Evolutionary conservation across 1,140 invertebrate species (phyloP), one percentile per base, ranked within the genome.

Genomic region (Polypedilum vanderplanki): DNA sequence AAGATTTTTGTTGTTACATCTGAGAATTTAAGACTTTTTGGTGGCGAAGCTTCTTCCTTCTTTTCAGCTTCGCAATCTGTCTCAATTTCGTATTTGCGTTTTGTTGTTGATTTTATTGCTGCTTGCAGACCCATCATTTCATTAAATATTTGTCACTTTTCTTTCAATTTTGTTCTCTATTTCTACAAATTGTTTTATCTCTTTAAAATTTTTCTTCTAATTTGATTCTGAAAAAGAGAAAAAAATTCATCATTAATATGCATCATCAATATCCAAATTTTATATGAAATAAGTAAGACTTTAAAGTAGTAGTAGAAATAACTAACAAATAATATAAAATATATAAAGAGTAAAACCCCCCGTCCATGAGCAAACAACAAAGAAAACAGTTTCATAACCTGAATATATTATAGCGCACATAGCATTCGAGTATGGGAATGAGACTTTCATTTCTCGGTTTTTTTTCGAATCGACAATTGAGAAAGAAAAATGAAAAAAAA

Each of bases 61-160:
- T 78, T 78, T 46, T 81, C 79, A 73, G 80, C 80, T 77, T 85
- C 81, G 78, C 78, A 78, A 64, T 81, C 79, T 73, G 81, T 80
- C 77, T 84, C 81, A 76, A 82, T 78, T 76, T 87, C 87, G 77
- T 87, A 83, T 83, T 90, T 90, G 83, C 89, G 87, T 87, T 90
- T 90, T 79, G 86, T 87, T 85, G 88, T 87, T 81, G 88, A 89
- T 83, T 70, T 70, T 70, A 22, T 70, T 70, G 65, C 17, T 70
- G 87, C 87, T 86, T 89, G 88, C 85, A 90, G 86, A 88, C 89
- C 89, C 88, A 90, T 90, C 87, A 88, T 89, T 87, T 87, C 88
- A 88, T 88, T 88, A 83, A 20, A 20, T 18, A 22, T 70, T 70
- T 18, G 17, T 7, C 65, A 3, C 17, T 70, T 33, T 57, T 57